Evolutionary conservation across 2,797 vertebrate genomes (phyloP), one percentile per base, ranked within the genome.

Genomic region (Sebastes trivittatus): DNA sequence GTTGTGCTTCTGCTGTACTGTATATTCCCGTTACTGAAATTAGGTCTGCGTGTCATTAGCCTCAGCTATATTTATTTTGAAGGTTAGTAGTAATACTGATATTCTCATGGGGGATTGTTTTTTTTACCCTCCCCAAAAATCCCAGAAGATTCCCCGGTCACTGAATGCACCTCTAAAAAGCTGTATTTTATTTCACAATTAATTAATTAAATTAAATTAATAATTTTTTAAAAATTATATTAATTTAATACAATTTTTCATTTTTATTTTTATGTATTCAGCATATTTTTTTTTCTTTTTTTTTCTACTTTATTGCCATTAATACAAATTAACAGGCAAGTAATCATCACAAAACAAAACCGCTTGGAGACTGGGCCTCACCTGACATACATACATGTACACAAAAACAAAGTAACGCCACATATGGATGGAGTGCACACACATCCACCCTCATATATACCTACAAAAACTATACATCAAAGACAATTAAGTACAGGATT

Each of bases 171-270:
- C 55, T 52, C 9, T 52, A 20, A 20, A n/a, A 52, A 52, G 16
- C 0, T 46, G 42, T 18, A 46, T 46, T 52, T n/a, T 52, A 52
- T 52, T 52, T 20, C 49, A 52, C 20, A 8, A 52, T 52, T n/a
- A 52, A 36, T 36, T 36, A 36, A 36, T 36, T 36, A 36, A 36
- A 36, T 36, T 36, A 36, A 36, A 36, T 36, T 36, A 11, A 34
- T 34, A 34, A 0, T 34, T 38, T 38, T 36, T 38, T 38, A 0
- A 0, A 7, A 46, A 52, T 52, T n/a, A n/a, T n/a, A n/a, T n/a
- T n/a, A 52, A n/a, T 52, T 20, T n/a, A 16, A 52, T 52, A n/a
- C 0, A 52, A 46, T 4, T n/a, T 20, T 1, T 18, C 3, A 7
- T 49, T 49, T 52, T n/a, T 20, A 20, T 63, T 22, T 60, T 11